phyloP scores from a whole-genome alignment of 2,797 vertebrate genomes.

The Echiichthys vipera region DNA sequence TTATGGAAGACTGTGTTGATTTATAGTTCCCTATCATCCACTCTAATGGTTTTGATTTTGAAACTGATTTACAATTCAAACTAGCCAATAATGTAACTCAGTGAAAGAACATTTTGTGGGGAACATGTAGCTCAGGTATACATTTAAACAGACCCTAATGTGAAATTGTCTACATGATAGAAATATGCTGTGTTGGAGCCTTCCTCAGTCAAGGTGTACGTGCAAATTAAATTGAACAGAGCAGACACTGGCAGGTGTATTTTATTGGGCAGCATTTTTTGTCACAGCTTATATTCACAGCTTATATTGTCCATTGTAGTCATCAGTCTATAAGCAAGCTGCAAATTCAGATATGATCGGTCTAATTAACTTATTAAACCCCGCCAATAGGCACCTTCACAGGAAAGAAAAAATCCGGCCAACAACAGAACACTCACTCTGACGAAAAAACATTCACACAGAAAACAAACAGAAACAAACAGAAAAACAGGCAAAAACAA shows the following conservation, averaged over 20 bases:
- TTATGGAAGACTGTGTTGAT: slow-evolving; percentile 32
- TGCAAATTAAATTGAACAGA: neutral
- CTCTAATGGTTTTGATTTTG: slow-evolving; percentile 33
- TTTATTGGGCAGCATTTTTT: neutral
- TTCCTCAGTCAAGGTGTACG: neutral
- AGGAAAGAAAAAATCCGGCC: too few species aligned
- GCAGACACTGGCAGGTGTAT: neutral
- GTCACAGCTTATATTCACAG: too few species aligned
- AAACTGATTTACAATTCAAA: slow-evolving; percentile 49
- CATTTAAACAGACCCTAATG: neutral
- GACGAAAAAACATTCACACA: too few species aligned
- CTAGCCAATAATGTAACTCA: slow-evolving; percentile 8
- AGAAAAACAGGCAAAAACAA: too few species aligned
- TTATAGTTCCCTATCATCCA: slow-evolving; percentile 6
- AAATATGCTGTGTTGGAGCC: neutral
- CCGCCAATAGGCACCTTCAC: too few species aligned
- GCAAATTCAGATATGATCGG: neutral
- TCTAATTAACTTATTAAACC: neutral
- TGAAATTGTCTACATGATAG: too few species aligned
- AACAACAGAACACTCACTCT: too few species aligned
- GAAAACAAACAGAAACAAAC: too few species aligned
- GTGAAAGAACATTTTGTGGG: neutral
- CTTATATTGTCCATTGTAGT: neutral
- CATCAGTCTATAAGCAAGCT: too few species aligned
- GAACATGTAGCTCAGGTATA: neutral